Base-by-base conservation (phyloP, 2,113 vertebrate species). In the Eptatretus burgeri region DNA sequence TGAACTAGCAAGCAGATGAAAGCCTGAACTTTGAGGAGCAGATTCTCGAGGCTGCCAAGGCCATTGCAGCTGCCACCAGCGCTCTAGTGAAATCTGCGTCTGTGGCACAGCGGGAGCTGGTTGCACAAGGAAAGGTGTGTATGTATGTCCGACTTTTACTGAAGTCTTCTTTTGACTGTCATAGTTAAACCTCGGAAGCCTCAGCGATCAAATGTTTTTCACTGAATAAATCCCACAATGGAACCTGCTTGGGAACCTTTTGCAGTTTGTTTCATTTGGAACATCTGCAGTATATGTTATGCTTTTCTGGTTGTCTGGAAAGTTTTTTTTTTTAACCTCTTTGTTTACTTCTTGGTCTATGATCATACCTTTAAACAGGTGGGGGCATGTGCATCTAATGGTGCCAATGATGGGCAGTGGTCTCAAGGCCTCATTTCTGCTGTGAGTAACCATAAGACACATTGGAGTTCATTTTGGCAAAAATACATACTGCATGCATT, bases 341-440 rank as follows among this genome's bases (percentile, higher is more conserved):
- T 7, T 10, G 50, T 17, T 17, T 49, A 11, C 60, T 5, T 64
- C 14, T 9, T 17, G 9, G 11, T 51, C 13, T 64, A n/a, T n/a
- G n/a, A n/a, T n/a, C n/a, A n/a, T 62, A n/a, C 49, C 69, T 10
- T n/a, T 53, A 10, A 0, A 62, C 71, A 94, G 91, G 91, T 98
- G 62, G 87, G 86, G 0, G 81, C 86, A 9, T 85, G 82, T 66
- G 83, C 79, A 19, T 87, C 89, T 69, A 98, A 94, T 0, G 84
- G 85, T 1, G 78, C 85, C 67, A 88, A 98, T 63, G 91, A 98
- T 49, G 89, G 91, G 8, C 91, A 98, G 74, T 98, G 91, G 91
- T 95, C 89, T 68, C 91, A 98, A 71, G 91, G 91, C 19, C 83
- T 98, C 60, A 98, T 98, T 75, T 98, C 91, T 67, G 91, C 91